Conservation (phyloP, 2,113 vertebrate species). For the Ancistrus triradiatus region DNA sequence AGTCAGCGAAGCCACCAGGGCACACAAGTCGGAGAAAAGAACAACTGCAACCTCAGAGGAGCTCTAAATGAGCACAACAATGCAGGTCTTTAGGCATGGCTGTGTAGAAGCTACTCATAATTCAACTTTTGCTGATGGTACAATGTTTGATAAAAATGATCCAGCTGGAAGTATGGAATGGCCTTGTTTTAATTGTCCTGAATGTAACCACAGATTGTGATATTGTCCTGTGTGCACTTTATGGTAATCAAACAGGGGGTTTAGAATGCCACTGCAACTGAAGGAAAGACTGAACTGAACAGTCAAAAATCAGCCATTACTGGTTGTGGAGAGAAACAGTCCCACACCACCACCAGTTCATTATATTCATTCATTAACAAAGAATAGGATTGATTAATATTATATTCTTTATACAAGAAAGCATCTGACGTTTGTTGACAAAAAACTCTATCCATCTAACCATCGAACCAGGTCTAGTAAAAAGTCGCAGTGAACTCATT, state of each 20-base stretch:
- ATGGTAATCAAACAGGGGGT: background rate
- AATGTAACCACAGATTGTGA: background rate
- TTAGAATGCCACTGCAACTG: too few relatives aligned
- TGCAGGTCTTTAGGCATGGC: background rate
- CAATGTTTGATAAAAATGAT: conserved; percentile 41
- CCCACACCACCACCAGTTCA: too few relatives aligned
- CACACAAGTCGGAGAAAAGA: conserved; percentile 27
- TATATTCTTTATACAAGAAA: too few relatives aligned
- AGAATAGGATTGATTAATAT: too few relatives aligned
- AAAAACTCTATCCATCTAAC: too few relatives aligned
- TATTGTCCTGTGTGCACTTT: background rate
- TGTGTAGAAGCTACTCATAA: conserved; percentile 53
- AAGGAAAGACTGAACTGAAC: too few relatives aligned
- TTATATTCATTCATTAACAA: too few relatives aligned
- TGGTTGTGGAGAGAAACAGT: too few relatives aligned
- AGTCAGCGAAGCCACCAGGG: conserved; percentile 11
- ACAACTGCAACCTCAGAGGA: conserved; percentile 52
- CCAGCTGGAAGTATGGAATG: background rate
- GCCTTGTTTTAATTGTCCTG: background rate
- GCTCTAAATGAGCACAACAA: conserved; percentile 44
- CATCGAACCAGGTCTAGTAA: too few relatives aligned
- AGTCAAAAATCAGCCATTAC: too few relatives aligned
- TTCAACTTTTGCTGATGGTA: conserved; percentile 52
- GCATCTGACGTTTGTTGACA: too few relatives aligned
- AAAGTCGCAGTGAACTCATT: too few relatives aligned